Base-by-base conservation (phyloP, 2,113 vertebrate species). In the Brienomyrus longianalis region DNA sequence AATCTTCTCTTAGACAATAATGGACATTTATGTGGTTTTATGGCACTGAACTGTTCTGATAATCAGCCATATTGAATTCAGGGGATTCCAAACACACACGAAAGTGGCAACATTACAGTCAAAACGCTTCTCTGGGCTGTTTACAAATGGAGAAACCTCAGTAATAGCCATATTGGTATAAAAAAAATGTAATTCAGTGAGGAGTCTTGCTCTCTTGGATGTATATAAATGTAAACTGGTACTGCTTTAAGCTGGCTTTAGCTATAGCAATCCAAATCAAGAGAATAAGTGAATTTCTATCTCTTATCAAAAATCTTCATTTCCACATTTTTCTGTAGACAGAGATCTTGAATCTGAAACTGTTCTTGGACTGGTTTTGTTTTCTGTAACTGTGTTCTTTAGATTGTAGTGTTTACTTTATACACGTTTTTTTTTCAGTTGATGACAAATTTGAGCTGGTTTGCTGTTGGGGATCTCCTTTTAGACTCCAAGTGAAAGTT, bases 51-150 rank as follows among this genome's bases (percentile, higher is more conserved):
- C 51, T 87, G 50, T 88, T 62, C 87, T 62, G 86, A 52, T 51
- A 54, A 50, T 86, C 45, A 56, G 86, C 86, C 86, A 62, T 88
- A 88, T 88, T 88, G 87, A 88, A 88, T 88, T 88, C 52, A 66
- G 56, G 56, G 87, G 87, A 88, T 88, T 43, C 87, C 87, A 88
- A 88, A 88, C 56, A 88, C 86, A 87, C 86, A 87, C 52, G 27
- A 50, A 54, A 21, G 50, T 56, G 31, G 86, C 86, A 87, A 87
- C 86, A 35, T 87, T 87, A 51, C 50, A 56, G 86, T 54, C 86
- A 87, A 87, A 87, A 87, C 8, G 50, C 86, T 88, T 88, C 87
- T 66, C 87, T 66, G 31, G 52, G 87, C 39, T 62, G 50, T 10
- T 88, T 59, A 54, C 39, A 88, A 88, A 88, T 39, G 87, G 87